These are phyloP conservation scores for Lepidonotus clava DNA, from an alignment of 2,888 invertebrate genomes.

Conservation along the genomic window DNA sequence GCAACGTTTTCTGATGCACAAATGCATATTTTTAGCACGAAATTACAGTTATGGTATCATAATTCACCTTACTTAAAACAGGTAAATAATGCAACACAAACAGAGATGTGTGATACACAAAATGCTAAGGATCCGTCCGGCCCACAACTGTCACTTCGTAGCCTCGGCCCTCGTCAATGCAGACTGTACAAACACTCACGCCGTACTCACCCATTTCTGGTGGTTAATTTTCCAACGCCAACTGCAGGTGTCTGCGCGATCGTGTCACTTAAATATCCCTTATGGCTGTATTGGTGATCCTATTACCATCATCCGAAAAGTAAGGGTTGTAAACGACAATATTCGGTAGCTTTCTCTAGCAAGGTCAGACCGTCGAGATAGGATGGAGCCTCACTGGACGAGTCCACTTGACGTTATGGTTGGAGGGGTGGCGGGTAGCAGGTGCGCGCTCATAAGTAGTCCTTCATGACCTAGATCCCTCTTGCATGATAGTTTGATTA, in stretches of 20 bases:
- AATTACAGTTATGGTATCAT: not conserved
- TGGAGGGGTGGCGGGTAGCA: constrained; percentile 6
- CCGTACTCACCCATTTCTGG: constrained; percentile 24
- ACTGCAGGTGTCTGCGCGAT: constrained; percentile 14
- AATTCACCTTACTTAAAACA: not conserved
- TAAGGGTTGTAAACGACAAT: constrained; percentile 38
- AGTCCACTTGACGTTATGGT: not conserved
- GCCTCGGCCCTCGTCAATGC: not conserved
- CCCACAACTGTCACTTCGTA: not conserved
- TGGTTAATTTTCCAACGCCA: not conserved
- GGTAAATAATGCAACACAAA: not conserved
- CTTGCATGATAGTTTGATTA: too few relatives aligned
- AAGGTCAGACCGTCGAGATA: constrained; percentile 44
- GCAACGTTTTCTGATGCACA: not conserved
- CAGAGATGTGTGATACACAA: not conserved
- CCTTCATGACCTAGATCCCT: too few relatives aligned
- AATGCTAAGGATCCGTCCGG: not conserved
- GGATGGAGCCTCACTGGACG: constrained; percentile 31
- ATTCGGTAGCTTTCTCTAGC: constrained; percentile 35
- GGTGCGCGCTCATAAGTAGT: too few relatives aligned
- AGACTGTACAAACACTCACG: not conserved
- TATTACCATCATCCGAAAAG: constrained; percentile 37
- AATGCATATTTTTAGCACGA: not conserved
- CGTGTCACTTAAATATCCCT: constrained; percentile 35
- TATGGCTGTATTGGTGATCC: not conserved